phyloP scores from a whole-genome alignment of 2,113 vertebrate species.

The Macheiramphus alcinus region DNA sequence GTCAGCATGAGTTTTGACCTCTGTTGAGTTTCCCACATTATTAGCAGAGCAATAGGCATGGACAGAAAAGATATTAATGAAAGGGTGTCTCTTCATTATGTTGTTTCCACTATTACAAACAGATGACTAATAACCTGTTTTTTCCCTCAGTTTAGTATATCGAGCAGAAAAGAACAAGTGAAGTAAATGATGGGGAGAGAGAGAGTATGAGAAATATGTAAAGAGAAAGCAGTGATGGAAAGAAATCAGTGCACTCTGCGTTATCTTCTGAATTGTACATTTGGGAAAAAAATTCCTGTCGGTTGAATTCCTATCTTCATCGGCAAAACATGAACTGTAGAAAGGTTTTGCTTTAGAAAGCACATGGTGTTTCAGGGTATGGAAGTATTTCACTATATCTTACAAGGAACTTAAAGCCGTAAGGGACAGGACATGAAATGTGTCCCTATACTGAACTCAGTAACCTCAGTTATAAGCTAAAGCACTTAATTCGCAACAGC shows the following conservation, averaged over 20 bases:
- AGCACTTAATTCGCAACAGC: neutral
- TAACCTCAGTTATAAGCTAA: conserved; percentile 10
- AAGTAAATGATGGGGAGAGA: neutral
- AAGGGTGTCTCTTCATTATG: neutral
- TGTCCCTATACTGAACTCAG: neutral
- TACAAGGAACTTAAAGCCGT: neutral
- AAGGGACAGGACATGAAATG: neutral
- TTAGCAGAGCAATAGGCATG: neutral
- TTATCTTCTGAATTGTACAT: neutral
- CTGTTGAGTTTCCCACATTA: neutral
- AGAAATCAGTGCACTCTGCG: neutral
- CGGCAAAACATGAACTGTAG: neutral
- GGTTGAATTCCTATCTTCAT: neutral
- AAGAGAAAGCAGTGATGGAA: neutral
- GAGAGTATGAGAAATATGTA: neutral
- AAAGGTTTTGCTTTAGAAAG: neutral
- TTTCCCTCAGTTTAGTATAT: neutral
- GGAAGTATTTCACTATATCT: neutral
- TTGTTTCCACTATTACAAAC: neutral
- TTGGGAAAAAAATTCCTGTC: neutral
- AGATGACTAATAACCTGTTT: neutral
- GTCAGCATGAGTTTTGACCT: conserved; percentile 30
- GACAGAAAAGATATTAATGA: neutral
- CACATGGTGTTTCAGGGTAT: neutral
- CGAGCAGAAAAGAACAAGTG: neutral